These are phyloP conservation scores for Stegophylla sp. DNA, from an alignment of 2,888 invertebrate genomes.

Conservation along the genomic window DNA sequence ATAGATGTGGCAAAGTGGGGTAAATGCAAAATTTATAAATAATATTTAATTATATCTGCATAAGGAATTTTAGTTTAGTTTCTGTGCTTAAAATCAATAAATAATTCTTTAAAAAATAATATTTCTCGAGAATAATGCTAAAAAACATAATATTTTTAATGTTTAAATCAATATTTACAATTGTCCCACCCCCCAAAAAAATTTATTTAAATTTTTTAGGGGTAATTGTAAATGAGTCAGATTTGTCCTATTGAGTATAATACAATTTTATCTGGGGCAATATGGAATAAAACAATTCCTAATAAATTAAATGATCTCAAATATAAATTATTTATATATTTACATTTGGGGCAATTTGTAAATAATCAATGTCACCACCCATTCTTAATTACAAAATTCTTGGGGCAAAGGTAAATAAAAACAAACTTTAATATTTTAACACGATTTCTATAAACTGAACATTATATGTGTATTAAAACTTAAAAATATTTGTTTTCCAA, in stretches of 20 bases:
- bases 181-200: conserved; percentile 34
- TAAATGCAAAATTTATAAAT: conserved; percentile 14
- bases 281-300: conserved; percentile 1
- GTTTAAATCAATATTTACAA: conserved; percentile 29
- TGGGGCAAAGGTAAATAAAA: conserved; percentile 44
- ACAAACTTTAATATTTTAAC: conserved; percentile 38
- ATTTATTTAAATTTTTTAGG: conserved; percentile 14
- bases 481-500: too few relatives aligned
- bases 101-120: conserved; percentile 2
- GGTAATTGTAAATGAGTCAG: conserved; percentile 32
- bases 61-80: neutral
- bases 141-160: conserved; percentile 6
- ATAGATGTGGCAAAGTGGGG: too few relatives aligned
- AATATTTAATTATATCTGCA: neutral
- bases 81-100: conserved; percentile 24
- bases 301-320: conserved; percentile 5
- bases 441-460: conserved; percentile 36
- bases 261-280: conserved; percentile 27
- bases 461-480: too few relatives aligned
- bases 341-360: conserved; percentile 39
- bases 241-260: conserved; percentile 18
- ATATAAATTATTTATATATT: conserved; percentile 22
- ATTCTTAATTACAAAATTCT: conserved; percentile 35
- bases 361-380: conserved; percentile 24
- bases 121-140: neutral